phyloP scores from a whole-genome alignment of 2,888 invertebrate genomes.

The Ornithoptera alexandrae region DNA sequence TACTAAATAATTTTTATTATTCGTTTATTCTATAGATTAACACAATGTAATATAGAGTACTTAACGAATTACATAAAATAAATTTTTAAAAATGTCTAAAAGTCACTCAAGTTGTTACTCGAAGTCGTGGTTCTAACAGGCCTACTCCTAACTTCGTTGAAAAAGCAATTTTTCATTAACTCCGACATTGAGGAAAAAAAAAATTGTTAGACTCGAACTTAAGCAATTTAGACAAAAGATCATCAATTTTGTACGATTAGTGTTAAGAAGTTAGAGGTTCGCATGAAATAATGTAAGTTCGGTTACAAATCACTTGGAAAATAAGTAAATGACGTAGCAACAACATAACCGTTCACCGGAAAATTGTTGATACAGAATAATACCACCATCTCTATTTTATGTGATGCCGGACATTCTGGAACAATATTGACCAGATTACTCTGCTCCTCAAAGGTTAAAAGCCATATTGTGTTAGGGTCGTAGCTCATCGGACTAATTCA shows the following conservation, averaged over 20 bases:
- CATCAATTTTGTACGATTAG: constrained; percentile 8
- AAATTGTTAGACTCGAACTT: constrained; percentile 4
- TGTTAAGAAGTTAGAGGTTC: not conserved
- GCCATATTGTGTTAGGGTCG: too few species aligned
- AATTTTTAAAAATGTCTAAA: not conserved
- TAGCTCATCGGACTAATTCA: too few species aligned
- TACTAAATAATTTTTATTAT: not conserved
- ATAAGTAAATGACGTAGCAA: too few species aligned
- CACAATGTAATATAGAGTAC: not conserved
- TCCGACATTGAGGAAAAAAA: constrained; percentile 10
- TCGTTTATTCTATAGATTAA: not conserved
- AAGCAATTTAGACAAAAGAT: constrained; percentile 5
- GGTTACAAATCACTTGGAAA: too few species aligned
- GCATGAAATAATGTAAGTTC: too few species aligned
- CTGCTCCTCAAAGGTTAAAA: too few species aligned
- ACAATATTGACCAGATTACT: too few species aligned
- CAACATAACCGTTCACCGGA: too few species aligned
- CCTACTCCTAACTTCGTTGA: constrained; percentile 18
- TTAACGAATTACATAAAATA: not conserved
- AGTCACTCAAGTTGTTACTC: constrained; percentile 2
- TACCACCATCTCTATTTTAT: too few species aligned
- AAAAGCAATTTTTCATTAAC: constrained; percentile 19
- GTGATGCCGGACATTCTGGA: too few species aligned
- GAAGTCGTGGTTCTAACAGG: constrained; percentile 10
- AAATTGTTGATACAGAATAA: too few species aligned